phyloP scores from a whole-genome alignment of 2,113 vertebrate species.

The Oplegnathus fasciatus region DNA sequence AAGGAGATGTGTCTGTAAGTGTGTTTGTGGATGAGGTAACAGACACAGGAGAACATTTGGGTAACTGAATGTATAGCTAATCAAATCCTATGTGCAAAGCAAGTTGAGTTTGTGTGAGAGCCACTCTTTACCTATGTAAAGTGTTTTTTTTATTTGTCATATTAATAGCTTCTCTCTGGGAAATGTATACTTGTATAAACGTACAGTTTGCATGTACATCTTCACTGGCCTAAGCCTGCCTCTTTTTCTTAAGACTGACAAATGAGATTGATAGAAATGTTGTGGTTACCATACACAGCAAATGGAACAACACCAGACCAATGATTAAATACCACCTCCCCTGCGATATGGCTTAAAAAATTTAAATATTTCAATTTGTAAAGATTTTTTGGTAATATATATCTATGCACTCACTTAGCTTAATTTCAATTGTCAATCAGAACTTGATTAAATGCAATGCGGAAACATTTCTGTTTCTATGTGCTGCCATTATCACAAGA shows the following conservation, averaged over 20 bases:
- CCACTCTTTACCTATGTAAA: not conserved
- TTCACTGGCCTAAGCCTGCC: not conserved
- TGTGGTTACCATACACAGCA: not conserved
- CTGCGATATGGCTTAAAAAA: not conserved
- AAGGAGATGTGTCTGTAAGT: not conserved
- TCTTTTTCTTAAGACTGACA: not conserved
- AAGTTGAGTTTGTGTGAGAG: not conserved
- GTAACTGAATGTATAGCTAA: not conserved
- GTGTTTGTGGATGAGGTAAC: conserved; percentile 11
- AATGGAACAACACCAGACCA: not conserved
- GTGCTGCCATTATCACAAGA: not conserved
- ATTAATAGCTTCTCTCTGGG: not conserved
- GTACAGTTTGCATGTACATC: not conserved
- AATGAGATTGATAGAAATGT: not conserved
- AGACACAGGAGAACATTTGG: not conserved
- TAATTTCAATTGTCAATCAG: not conserved
- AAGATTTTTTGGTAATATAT: not conserved
- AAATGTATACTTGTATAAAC: not conserved
- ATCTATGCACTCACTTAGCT: not conserved
- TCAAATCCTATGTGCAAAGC: not conserved
- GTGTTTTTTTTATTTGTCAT: not conserved
- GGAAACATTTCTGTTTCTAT: not conserved
- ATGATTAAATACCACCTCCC: not conserved
- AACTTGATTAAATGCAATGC: not conserved
- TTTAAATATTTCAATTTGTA: not conserved